A percentile compares a stretch with the other conserved stretches of the same genome.
Conservation (phyloP, 2,888 invertebrate species). For the Phymatocera aterrima region DNA sequence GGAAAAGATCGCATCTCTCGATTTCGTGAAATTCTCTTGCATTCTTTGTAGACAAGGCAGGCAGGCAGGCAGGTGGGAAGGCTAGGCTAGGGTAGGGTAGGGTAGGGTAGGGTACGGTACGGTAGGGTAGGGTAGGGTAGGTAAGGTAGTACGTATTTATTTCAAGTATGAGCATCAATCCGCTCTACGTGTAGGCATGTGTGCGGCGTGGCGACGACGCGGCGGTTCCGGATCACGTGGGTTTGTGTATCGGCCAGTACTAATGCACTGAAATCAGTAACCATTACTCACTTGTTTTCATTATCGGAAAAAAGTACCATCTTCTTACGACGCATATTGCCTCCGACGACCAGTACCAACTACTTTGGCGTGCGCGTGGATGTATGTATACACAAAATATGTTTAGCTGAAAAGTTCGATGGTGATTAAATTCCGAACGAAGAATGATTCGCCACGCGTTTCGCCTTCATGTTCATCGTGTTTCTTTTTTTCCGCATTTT, state of each 20-base stretch:
- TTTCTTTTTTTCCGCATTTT: no score
- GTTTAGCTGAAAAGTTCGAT: neutral
- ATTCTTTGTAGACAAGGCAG: neutral
- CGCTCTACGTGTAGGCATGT: slow-evolving; percentile 44
- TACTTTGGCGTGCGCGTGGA: neutral
- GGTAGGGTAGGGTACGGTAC: no score
- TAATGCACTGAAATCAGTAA: slow-evolving; percentile 56
- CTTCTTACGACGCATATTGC: slow-evolving; percentile 37
- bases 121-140: no score
- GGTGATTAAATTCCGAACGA: neutral
- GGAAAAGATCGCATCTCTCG: neutral
- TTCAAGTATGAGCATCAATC: neutral
- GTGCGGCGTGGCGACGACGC: slow-evolving; percentile 46
- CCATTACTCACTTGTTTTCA: slow-evolving; percentile 65
- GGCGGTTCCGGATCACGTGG: slow-evolving; percentile 48
- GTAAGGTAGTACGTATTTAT: no score
- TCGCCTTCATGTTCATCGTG: neutral
- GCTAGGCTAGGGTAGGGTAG: no score
- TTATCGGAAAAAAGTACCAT: slow-evolving; percentile 58
- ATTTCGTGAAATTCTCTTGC: neutral
- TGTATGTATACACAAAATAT: no score
- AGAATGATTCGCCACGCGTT: neutral
- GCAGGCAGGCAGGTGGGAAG: neutral
- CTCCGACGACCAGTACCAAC: neutral
- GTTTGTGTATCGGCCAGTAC: slow-evolving; percentile 47